These are phyloP conservation scores for Parapsyche elsis DNA, from an alignment of 1,140 invertebrate genomes.

Conservation along the genomic window DNA sequence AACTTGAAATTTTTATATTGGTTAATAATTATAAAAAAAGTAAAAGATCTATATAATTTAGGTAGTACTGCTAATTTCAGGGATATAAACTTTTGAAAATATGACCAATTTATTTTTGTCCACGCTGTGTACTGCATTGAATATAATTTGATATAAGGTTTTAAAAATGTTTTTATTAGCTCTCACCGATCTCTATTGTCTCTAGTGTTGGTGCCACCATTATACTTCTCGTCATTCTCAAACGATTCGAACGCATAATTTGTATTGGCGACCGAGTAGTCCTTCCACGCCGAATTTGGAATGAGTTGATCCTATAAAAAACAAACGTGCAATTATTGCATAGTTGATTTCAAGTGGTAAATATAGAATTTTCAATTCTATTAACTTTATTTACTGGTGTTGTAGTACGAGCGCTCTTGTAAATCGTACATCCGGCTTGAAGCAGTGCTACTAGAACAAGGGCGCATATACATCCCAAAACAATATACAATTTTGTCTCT, in stretches of 20 bases:
- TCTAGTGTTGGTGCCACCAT: slow-evolving; percentile 61
- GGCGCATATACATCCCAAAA: slow-evolving; percentile 83
- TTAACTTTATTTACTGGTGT: slow-evolving; percentile 72
- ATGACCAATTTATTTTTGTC: no score
- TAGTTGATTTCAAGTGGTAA: not conserved
- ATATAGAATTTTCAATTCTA: not conserved
- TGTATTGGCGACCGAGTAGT: slow-evolving; percentile 84
- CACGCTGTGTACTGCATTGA: no score
- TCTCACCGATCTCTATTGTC: slow-evolving; percentile 53
- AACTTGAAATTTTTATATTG: slow-evolving; percentile 39
- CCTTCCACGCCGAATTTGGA: slow-evolving; percentile 86
- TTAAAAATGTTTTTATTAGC: no score
- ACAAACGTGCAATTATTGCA: not conserved
- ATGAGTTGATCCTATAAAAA: slow-evolving; percentile 81
- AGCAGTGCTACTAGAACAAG: slow-evolving; percentile 82
- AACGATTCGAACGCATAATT: slow-evolving; percentile 90
- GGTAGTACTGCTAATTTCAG: no score
- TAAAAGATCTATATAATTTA: not conserved
- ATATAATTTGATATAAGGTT: no score
- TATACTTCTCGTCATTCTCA: slow-evolving; percentile 78
- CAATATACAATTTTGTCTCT: slow-evolving; percentile 82
- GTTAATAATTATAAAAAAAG: not conserved
- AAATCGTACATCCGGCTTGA: slow-evolving; percentile 87
- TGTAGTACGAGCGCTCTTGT: slow-evolving; percentile 73
- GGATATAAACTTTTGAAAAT: slow-evolving; percentile 16